These are phyloP conservation scores for Drosophila nr. perissopoda DNA, from an alignment of 2,888 invertebrate genomes.

Conservation along the genomic window DNA sequence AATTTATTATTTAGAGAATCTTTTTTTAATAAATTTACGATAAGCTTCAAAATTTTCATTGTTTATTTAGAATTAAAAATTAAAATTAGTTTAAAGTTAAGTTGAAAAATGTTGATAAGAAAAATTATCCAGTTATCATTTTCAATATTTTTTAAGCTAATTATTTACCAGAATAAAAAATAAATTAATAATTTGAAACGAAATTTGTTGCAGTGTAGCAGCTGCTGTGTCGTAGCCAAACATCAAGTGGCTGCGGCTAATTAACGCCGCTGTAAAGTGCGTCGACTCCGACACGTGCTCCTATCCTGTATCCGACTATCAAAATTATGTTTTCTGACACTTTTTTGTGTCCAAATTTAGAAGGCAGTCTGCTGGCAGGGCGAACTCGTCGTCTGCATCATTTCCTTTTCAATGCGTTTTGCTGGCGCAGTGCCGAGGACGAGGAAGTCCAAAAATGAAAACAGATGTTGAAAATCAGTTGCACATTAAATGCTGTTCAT, in stretches of 20 bases:
- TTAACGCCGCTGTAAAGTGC: conserved; percentile 74
- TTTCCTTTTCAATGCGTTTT: conserved; percentile 72
- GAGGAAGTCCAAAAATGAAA: conserved; percentile 79
- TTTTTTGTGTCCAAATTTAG: conserved; percentile 72
- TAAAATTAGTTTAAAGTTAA: neutral
- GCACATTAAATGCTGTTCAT: conserved; percentile 83
- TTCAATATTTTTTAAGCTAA: neutral
- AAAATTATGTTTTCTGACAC: conserved; percentile 73
- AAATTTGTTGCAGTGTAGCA: conserved; percentile 1
- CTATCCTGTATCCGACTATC: conserved; percentile 39
- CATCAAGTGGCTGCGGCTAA: conserved; percentile 76
- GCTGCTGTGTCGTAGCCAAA: conserved; percentile 55
- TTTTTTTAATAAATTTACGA: neutral
- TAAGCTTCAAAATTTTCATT: neutral
- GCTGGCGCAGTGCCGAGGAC: conserved; percentile 27
- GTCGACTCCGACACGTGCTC: conserved; percentile 63
- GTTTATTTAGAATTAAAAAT: neutral
- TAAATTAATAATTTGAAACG: neutral
- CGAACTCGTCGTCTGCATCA: conserved; percentile 63
- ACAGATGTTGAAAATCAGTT: conserved; percentile 84
- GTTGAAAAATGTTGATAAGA: neutral
- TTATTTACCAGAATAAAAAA: neutral
- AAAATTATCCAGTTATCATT: neutral
- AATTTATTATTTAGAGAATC: neutral
- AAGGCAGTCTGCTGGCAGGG: conserved; percentile 17